phyloP scores from a whole-genome alignment of 2,888 invertebrate genomes.

The Agapetus fuscipes region DNA sequence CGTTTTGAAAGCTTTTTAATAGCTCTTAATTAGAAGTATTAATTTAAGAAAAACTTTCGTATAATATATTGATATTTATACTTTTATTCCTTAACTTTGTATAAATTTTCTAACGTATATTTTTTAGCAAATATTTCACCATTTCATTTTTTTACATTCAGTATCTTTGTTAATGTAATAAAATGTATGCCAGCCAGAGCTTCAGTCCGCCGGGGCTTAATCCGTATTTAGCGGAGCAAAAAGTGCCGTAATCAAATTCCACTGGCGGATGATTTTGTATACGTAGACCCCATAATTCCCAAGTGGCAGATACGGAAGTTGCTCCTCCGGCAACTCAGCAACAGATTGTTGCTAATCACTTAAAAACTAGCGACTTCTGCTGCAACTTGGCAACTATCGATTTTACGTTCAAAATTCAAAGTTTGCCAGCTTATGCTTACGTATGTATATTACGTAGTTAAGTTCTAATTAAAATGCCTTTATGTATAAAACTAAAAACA shows the following conservation, averaged over 20 bases:
- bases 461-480: too few species aligned
- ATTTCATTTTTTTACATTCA: neutral
- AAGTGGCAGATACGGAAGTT: neutral
- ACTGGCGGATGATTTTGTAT: constrained; percentile 6
- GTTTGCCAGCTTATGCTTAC: too few species aligned
- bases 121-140: neutral
- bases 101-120: neutral
- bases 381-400: too few species aligned
- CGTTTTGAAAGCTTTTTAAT: too few species aligned
- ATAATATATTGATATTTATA: too few species aligned
- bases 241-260: constrained; percentile 13
- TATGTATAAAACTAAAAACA: too few species aligned
- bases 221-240: constrained; percentile 11
- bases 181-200: neutral
- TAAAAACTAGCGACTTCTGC: too few species aligned
- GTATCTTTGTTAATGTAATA: neutral
- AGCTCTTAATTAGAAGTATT: too few species aligned
- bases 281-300: neutral
- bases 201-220: constrained; percentile 7
- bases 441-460: too few species aligned
- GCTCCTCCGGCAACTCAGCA: neutral
- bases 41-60: too few species aligned
- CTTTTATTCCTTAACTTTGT: too few species aligned
- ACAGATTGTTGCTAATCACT: neutral
- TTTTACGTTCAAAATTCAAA: too few species aligned